Percentiles rank a stretch among this genome's conserved stretches.
phyloP scores from a whole-genome alignment of 2,797 vertebrate species.

The Diceros bicornis region DNA sequence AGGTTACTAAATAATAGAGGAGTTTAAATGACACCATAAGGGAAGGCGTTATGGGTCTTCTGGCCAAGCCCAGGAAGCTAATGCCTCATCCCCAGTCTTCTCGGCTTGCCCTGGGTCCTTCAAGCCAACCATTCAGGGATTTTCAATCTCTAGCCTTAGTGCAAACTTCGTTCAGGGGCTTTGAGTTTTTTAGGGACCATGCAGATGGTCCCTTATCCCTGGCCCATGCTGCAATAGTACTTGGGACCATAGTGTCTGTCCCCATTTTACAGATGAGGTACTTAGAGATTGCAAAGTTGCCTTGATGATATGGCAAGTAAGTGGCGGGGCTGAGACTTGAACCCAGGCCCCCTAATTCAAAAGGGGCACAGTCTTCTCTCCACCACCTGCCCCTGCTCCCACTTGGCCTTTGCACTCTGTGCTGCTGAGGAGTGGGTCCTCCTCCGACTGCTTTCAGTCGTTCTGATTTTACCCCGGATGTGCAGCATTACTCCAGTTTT shows the following conservation, averaged over 20 bases:
- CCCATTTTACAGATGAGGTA: neutral
- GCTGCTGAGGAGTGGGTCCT: neutral
- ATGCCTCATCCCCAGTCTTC: neutral
- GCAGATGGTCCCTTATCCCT: neutral
- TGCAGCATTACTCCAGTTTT: neutral
- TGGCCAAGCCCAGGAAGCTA: neutral
- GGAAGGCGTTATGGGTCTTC: neutral
- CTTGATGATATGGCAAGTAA: neutral
- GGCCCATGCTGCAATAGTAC: neutral
- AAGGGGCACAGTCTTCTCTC: neutral
- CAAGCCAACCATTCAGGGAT: neutral
- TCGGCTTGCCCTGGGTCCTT: neutral
- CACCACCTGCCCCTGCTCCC: fast-evolving
- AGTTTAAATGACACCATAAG: neutral
- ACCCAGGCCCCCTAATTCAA: neutral
- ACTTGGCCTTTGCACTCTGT: neutral
- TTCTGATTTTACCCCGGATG: neutral
- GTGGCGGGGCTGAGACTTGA: neutral
- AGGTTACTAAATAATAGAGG: neutral
- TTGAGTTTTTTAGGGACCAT: neutral
- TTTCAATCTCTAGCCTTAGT: neutral
- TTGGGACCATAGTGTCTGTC: neutral
- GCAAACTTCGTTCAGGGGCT: neutral
- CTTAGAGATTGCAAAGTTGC: neutral
- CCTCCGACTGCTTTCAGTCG: neutral